phyloP scores from a whole-genome alignment of 2,113 vertebrate genomes.

The Phyllopteryx taeniolatus region DNA sequence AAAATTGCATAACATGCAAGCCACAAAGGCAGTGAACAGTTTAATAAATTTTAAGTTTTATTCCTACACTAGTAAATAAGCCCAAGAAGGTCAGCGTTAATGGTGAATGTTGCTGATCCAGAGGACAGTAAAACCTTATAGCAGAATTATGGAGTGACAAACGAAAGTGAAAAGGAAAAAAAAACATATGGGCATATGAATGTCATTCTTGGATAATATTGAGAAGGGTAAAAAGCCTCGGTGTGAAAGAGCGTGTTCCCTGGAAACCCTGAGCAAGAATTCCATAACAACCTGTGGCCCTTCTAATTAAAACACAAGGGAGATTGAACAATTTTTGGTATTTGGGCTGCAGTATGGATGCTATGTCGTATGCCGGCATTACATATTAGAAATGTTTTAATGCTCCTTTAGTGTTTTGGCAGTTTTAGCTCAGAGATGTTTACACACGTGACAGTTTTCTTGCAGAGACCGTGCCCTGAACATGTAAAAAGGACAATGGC shows the following conservation, averaged over 20 bases:
- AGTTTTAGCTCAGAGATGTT: not conserved
- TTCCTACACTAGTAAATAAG: not conserved
- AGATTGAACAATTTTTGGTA: not conserved
- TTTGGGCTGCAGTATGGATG: not conserved
- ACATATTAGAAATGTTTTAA: not conserved
- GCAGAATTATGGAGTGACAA: not conserved
- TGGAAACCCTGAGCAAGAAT: not conserved
- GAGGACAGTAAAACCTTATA: not conserved
- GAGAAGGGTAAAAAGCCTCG: not conserved
- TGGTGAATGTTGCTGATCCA: not conserved
- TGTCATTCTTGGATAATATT: constrained; percentile 1
- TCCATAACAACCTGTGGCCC: not conserved
- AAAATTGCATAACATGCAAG: not conserved
- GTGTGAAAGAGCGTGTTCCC: not conserved
- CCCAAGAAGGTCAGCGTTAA: not conserved
- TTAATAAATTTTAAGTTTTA: not conserved
- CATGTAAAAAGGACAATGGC: not conserved
- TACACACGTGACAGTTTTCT: not conserved
- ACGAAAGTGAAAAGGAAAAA: not conserved
- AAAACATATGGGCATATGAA: not conserved
- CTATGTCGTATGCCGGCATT: not conserved
- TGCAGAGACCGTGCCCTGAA: not conserved
- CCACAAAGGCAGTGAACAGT: not conserved
- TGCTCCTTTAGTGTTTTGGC: not conserved
- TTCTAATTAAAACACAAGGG: not conserved